Evolutionary conservation across 2,888 invertebrate species (phyloP).

Genomic region (Microplitis deprimator): DNA sequence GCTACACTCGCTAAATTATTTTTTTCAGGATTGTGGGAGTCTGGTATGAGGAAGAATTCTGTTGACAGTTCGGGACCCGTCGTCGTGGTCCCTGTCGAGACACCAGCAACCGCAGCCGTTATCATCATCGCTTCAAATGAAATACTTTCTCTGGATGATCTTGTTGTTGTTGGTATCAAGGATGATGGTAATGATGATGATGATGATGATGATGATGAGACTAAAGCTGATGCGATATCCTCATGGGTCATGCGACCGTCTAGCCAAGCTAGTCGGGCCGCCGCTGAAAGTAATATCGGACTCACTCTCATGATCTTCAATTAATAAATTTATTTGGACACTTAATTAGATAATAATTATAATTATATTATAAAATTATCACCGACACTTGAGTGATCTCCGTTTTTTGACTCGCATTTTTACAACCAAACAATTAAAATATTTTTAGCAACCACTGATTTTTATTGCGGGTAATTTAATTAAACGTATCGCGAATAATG

Average conservation of each 20-base stretch:
- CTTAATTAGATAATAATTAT: neutral
- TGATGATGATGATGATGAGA: constrained; percentile 55
- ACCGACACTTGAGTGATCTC: constrained; percentile 36
- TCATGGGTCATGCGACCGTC: constrained; percentile 68
- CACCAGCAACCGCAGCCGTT: constrained; percentile 64
- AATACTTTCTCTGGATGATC: constrained; percentile 64
- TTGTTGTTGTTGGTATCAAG: constrained; percentile 25
- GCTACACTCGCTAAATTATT: constrained; percentile 60
- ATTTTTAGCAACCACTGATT: neutral
- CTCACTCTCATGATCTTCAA: constrained; percentile 63
- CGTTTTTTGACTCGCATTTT: constrained; percentile 42
- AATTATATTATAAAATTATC: constrained; percentile 26
- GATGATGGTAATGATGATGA: constrained; percentile 55
- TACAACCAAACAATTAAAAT: neutral
- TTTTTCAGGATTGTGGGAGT: constrained; percentile 54
- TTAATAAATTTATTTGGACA: constrained; percentile 10
- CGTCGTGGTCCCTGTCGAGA: constrained; percentile 58
- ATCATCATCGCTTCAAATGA: constrained; percentile 56
- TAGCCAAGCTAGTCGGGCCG: constrained; percentile 67
- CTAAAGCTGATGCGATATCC: constrained; percentile 27
- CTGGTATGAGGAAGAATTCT: constrained; percentile 85
- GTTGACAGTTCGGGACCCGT: constrained; percentile 84
- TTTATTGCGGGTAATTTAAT: neutral
- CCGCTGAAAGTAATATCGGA: constrained; percentile 67
- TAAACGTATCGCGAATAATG: neutral